Base-by-base conservation (phyloP, 2,797 vertebrate species). In the Parauchenoglanis ngamensis region DNA sequence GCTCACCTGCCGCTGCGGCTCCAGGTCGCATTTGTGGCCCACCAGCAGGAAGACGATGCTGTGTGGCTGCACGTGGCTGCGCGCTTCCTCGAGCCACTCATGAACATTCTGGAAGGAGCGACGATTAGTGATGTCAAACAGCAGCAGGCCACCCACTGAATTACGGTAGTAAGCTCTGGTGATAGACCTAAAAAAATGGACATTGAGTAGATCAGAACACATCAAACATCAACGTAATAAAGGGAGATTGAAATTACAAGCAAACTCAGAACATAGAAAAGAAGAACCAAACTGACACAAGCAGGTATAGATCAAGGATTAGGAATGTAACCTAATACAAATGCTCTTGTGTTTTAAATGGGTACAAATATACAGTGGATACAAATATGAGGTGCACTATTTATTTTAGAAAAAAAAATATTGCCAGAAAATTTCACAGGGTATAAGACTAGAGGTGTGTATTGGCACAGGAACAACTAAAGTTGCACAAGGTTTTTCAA, bases 41-140 rank as follows among this genome's bases (percentile, higher is more conserved):
- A 99, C 98, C 95, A 99, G 91, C 82, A 99, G 96, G 91, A 99
- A 99, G 92, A 99, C 97, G 54, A 99, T 99, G 95, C 97, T 98
- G 95, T 98, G 99, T 0, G 98, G 98, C 94, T 99, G 98, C 88
- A 98, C 98, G 0, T 98, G 98, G 91, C 97, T 98, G 90, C 97
- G 97, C 17, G 98, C 98, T 94, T 99, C 98, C 94, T 99, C 98
- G 87, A 99, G 95, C 98, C 98, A 99, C 90, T 99, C 98, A 11
- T 99, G 97, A 86, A 99, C 98, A 44, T 99, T 99, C 95, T 99
- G 98, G 96, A 99, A 99, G 87, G 98, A 99, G 92, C 98, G 96
- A 73, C 98, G 98, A 94, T 99, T 99, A 91, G 98, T 98, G 95
- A 99, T 99, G 95, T 99, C 98, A 90, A 99, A 99, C 72, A 99